Percentiles rank a stretch among this genome's conserved stretches.
These are phyloP conservation scores for Beris chalybata DNA, from an alignment of 2,888 invertebrate species.

Conservation along the genomic window DNA sequence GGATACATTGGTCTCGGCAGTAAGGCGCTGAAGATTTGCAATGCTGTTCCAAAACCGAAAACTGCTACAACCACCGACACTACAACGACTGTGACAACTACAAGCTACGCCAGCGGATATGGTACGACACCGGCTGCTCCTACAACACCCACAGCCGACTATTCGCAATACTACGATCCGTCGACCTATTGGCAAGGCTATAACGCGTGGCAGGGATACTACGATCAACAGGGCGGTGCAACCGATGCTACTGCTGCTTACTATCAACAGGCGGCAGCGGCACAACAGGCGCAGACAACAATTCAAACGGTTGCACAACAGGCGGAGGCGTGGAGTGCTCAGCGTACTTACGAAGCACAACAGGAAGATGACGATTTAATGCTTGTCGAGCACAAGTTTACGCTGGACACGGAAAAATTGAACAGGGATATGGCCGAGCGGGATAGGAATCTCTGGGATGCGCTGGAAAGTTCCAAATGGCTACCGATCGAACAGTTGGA, in stretches of 20 bases:
- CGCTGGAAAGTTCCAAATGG: constrained; percentile 82
- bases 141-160: constrained; percentile 56
- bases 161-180: constrained; percentile 81
- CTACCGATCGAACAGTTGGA: constrained; percentile 76
- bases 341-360: constrained; percentile 54
- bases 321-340: constrained; percentile 59
- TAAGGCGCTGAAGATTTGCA: constrained; percentile 88
- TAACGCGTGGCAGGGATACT: constrained; percentile 78
- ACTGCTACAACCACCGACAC: constrained; percentile 56
- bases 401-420: constrained; percentile 72
- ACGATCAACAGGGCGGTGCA: constrained; percentile 56
- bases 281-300: constrained; percentile 41
- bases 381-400: constrained; percentile 77
- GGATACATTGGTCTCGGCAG: constrained; percentile 86
- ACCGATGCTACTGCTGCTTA: constrained; percentile 47
- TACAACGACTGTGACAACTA: constrained; percentile 50
- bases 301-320: constrained; percentile 52
- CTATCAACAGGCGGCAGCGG: constrained; percentile 56
- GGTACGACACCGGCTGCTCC: constrained; percentile 33
- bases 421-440: constrained; percentile 77
- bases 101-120: constrained; percentile 49
- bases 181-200: constrained; percentile 87
- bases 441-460: constrained; percentile 78
- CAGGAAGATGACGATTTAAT: constrained; percentile 68
- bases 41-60: constrained; percentile 86